Conservation (phyloP, 2,113 vertebrate species). For the Motacilla alba region DNA sequence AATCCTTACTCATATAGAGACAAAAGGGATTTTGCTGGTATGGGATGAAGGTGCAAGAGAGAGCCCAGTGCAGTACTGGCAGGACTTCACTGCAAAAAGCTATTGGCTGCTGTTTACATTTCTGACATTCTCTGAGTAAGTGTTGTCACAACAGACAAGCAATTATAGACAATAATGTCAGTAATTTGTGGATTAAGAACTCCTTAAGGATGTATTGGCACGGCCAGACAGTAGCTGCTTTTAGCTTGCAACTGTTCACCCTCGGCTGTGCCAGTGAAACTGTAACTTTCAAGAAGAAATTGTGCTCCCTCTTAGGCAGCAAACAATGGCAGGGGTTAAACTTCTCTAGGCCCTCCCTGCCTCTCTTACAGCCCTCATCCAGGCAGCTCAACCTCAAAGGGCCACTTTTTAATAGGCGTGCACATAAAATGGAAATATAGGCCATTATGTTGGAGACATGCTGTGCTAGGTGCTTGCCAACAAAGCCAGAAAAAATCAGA, state of each 20-base stretch:
- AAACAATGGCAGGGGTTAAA: neutral
- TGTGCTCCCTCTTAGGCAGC: neutral
- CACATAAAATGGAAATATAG: neutral
- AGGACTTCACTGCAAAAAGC: neutral
- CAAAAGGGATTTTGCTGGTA: neutral
- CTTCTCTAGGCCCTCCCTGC: neutral
- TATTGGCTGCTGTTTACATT: slow-evolving; percentile 37
- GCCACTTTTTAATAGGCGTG: neutral
- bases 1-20: neutral
- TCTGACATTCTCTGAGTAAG: slow-evolving; percentile 23
- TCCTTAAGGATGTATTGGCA: slow-evolving; percentile 39
- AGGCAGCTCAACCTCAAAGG: neutral
- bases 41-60: neutral
- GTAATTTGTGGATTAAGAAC: slow-evolving; percentile 42
- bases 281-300: neutral
- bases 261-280: neutral
- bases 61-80: neutral
- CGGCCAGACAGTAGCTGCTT: neutral
- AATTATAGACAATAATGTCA: slow-evolving; percentile 37
- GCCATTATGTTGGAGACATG: neutral
- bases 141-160: slow-evolving; percentile 58
- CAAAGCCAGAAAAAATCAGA: neutral
- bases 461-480: neutral
- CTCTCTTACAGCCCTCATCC: neutral
- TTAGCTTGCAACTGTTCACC: slow-evolving; percentile 28